phyloP scores from a whole-genome alignment of 2,888 invertebrate genomes.

The Chirona hameri region DNA sequence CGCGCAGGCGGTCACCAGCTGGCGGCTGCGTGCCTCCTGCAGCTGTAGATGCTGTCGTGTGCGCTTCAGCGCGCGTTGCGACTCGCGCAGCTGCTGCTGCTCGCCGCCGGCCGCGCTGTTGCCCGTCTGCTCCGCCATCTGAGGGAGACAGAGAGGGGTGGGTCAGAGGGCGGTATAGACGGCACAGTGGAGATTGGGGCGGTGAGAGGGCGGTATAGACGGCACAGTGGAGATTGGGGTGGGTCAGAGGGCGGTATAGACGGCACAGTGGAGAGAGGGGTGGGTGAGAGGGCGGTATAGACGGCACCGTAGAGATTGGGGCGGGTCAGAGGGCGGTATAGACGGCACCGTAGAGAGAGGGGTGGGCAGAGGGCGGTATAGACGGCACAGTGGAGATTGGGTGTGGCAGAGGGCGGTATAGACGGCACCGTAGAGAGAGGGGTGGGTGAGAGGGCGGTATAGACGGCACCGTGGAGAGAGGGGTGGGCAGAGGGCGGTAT shows the following conservation, averaged over 20 bases:
- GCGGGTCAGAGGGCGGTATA: too few relatives aligned
- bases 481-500: too few relatives aligned
- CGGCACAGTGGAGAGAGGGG: too few relatives aligned
- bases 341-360: too few relatives aligned
- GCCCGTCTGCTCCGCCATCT: not conserved
- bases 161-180: not conserved
- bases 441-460: not conserved
- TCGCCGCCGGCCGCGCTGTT: slow-evolving; percentile 48
- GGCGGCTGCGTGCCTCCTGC: slow-evolving; percentile 56
- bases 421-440: too few relatives aligned
- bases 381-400: too few relatives aligned
- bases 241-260: not conserved
- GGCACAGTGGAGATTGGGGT: too few relatives aligned
- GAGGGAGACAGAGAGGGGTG: not conserved
- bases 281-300: too few relatives aligned
- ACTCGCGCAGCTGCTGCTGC: slow-evolving; percentile 61
- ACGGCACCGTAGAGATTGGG: too few relatives aligned
- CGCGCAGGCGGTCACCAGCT: slow-evolving; percentile 62
- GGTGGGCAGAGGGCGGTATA: not conserved
- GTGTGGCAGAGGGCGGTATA: not conserved
- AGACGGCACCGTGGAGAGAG: too few relatives aligned
- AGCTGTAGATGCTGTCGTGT: slow-evolving; percentile 51
- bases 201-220: not conserved
- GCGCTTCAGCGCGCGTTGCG: slow-evolving; percentile 62
- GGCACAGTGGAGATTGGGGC: too few relatives aligned